Evolutionary conservation across 2,888 invertebrate species (phyloP).

Genomic region (Drosophila nr. perissopoda): DNA sequence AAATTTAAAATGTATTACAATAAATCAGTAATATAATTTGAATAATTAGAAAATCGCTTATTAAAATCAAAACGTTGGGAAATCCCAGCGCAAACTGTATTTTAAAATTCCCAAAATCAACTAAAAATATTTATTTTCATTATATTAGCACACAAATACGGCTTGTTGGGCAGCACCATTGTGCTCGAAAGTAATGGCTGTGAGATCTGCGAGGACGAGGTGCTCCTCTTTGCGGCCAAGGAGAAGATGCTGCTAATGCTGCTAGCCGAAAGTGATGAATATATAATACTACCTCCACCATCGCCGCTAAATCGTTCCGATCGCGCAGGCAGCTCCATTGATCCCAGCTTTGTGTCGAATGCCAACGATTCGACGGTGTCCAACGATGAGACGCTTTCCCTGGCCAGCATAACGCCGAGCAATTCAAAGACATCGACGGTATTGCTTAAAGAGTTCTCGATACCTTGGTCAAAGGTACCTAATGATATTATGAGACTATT

Average conservation of each 20-base stretch:
- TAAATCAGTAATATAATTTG: background rate
- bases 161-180: slow-evolving; percentile 63
- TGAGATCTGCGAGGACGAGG: slow-evolving; percentile 74
- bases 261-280: slow-evolving; percentile 65
- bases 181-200: slow-evolving; percentile 73
- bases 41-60: background rate
- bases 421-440: slow-evolving; percentile 60
- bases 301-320: slow-evolving; percentile 74
- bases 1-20: background rate
- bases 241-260: slow-evolving; percentile 70
- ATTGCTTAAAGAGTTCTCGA: slow-evolving; percentile 70
- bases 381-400: slow-evolving; percentile 67
- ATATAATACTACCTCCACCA: slow-evolving; percentile 73
- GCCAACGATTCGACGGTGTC: slow-evolving; percentile 72
- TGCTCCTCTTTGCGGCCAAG: slow-evolving; percentile 71
- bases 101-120: background rate
- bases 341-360: slow-evolving; percentile 77
- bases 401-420: slow-evolving; percentile 72
- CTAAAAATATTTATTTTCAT: background rate
- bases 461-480: slow-evolving; percentile 73
- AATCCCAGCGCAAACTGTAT: background rate
- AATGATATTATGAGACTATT: slow-evolving; percentile 71
- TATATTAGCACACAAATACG: slow-evolving; percentile 64
- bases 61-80: background rate
- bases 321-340: slow-evolving; percentile 72